Evolutionary conservation across 1,140 invertebrate genomes (phyloP).

Genomic region (Apolygus lucorum): DNA sequence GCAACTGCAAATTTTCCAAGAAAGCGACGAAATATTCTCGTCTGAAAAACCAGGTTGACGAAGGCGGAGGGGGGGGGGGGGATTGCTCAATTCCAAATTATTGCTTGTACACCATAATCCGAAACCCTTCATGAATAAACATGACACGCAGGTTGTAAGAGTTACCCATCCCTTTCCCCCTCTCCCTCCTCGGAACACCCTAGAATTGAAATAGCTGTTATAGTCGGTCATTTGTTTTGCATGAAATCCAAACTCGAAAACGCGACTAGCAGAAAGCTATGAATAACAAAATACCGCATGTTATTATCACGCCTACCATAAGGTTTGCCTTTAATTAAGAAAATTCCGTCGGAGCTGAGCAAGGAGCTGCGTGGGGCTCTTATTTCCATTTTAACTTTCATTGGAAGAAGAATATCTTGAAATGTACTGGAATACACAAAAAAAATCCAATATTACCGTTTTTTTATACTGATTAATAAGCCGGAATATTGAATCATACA

Average conservation of each 20-base stretch:
- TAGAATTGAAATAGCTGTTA: constrained; percentile 7
- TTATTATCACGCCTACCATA: constrained; percentile 1
- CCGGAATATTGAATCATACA: no score
- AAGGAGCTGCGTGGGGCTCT: no score
- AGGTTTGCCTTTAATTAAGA: neutral
- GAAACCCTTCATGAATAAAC: constrained; percentile 5
- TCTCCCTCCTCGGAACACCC: neutral
- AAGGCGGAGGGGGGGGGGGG: neutral
- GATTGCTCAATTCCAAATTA: constrained; percentile 5
- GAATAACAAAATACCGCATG: constrained; percentile 4
- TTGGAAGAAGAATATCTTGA: no score
- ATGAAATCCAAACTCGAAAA: constrained; percentile 13
- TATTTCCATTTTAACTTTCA: no score
- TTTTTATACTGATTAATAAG: no score
- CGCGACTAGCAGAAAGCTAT: neutral
- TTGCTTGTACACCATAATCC: constrained; percentile 10
- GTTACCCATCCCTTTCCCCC: neutral
- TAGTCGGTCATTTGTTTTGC: constrained; percentile 8
- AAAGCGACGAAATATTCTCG: no score
- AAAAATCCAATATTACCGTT: no score
- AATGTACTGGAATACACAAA: no score
- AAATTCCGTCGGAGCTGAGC: no score
- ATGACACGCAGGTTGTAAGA: constrained; percentile 12
- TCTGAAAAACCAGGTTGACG: no score
- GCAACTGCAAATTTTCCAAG: no score